These are phyloP conservation scores for Ophiothrix spiculata DNA, from an alignment of 35 echinoderm and acorn worm genomes.

Conservation along the genomic window DNA sequence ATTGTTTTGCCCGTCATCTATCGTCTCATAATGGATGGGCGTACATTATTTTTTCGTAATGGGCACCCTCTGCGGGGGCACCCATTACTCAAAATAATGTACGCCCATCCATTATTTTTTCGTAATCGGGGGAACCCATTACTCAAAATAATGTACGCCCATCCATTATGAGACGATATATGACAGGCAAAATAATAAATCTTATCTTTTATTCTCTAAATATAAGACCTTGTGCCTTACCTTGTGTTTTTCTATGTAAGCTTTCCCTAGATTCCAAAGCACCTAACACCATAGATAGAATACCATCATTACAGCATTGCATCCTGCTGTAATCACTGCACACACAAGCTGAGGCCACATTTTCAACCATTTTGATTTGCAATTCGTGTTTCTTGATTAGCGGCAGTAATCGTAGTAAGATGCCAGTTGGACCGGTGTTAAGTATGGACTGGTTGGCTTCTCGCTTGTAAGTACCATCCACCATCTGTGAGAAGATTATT, in stretches of 20 bases:
- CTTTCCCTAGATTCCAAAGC: conserved; percentile 62
- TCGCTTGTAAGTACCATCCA: conserved; percentile 70
- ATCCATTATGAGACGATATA: too few relatives aligned
- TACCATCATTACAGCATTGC: conserved; percentile 87
- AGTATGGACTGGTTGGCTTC: conserved; percentile 60
- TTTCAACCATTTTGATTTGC: conserved; percentile 24
- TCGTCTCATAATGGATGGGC: too few relatives aligned
- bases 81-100: too few relatives aligned
- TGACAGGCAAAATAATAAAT: too few relatives aligned
- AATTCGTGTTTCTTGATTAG: conserved; percentile 49
- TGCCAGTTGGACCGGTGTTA: conserved; percentile 64
- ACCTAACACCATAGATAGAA: conserved; percentile 67
- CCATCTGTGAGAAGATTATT: conserved; percentile 30
- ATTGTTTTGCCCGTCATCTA: too few relatives aligned
- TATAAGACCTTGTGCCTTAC: conserved; percentile 52
- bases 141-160: too few relatives aligned
- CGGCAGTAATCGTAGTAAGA: conserved; percentile 80
- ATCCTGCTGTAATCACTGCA: conserved; percentile 84
- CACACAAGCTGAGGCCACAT: conserved; percentile 52
- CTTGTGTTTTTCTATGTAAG: conserved; percentile 75
- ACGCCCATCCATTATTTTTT: too few relatives aligned
- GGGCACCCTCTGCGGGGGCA: too few relatives aligned
- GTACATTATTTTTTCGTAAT: too few relatives aligned
- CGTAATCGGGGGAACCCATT: too few relatives aligned
- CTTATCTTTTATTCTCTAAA: too few relatives aligned